Evolutionary conservation across 1,140 invertebrate species (phyloP).

Genomic region (Thaumetopoea pityocampa): DNA sequence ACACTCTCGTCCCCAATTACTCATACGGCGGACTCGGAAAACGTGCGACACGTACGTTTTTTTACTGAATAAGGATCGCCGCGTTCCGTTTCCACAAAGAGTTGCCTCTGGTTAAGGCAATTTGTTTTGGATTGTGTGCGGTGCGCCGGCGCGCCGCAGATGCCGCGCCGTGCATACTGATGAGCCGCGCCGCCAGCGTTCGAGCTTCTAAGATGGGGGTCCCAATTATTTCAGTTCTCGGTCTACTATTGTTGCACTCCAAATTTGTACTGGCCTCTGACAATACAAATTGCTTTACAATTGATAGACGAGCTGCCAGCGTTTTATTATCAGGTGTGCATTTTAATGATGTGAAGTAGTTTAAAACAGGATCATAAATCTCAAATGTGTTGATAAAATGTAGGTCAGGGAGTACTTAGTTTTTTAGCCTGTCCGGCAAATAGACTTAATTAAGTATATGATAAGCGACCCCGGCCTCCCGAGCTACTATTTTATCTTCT

Average conservation of each 20-base stretch:
- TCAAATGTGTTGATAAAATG: too few relatives aligned
- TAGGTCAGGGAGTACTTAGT: too few relatives aligned
- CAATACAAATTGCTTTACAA: too few relatives aligned
- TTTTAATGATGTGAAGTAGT: too few relatives aligned
- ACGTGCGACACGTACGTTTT: slow-evolving; percentile 25
- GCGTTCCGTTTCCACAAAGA: slow-evolving; percentile 35
- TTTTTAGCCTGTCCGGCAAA: too few relatives aligned
- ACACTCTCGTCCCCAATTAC: slow-evolving; percentile 33
- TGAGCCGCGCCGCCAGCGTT: slow-evolving; percentile 18
- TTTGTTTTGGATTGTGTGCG: slow-evolving; percentile 48
- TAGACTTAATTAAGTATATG: too few relatives aligned
- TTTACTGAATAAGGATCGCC: slow-evolving; percentile 32
- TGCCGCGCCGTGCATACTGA: slow-evolving; percentile 40
- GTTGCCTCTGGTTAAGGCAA: slow-evolving; percentile 36
- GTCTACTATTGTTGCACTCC: slow-evolving; percentile 18
- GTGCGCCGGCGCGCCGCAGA: slow-evolving; percentile 23
- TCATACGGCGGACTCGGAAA: slow-evolving; percentile 31
- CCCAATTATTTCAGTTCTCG: slow-evolving; percentile 26
- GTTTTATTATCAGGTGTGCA: too few relatives aligned
- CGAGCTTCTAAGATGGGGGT: slow-evolving; percentile 11
- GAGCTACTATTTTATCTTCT: too few relatives aligned
- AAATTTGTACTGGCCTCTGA: too few relatives aligned
- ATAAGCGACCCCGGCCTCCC: too few relatives aligned
- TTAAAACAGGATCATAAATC: too few relatives aligned
- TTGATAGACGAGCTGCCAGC: too few relatives aligned